These are phyloP conservation scores for Mormyrops attenuatus DNA, from an alignment of 2,797 vertebrate species.

Conservation along the genomic window DNA sequence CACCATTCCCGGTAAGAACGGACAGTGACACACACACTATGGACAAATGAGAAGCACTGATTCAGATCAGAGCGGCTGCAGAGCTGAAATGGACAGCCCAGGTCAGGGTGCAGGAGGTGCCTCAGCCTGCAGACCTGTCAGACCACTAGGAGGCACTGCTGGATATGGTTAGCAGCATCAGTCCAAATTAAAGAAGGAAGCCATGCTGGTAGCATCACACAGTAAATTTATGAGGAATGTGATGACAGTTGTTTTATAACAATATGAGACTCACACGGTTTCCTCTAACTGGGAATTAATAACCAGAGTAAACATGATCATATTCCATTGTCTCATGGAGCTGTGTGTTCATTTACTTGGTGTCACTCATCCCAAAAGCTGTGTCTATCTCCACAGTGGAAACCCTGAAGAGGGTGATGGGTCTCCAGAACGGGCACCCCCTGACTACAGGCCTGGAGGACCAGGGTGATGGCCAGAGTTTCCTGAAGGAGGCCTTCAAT, in stretches of 20 bases:
- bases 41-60: neutral
- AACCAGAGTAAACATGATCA: neutral
- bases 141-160: neutral
- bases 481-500: constrained; percentile 66
- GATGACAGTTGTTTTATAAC: neutral
- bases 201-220: neutral
- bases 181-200: neutral
- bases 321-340: neutral
- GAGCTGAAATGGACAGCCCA: neutral
- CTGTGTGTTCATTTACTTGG: neutral
- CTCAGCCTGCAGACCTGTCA: neutral
- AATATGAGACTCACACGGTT: neutral
- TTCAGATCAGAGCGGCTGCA: neutral
- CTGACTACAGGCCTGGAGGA: constrained; percentile 46
- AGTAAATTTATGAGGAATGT: neutral
- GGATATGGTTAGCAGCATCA: neutral
- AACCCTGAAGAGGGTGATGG: neutral
- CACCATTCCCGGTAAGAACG: neutral
- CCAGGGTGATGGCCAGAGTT: constrained; percentile 55
- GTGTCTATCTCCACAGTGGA: neutral
- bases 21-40: neutral
- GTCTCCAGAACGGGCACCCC: constrained; percentile 19
- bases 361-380: neutral
- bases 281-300: neutral
- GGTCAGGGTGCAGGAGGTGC: neutral